phyloP scores from a whole-genome alignment of 1,140 invertebrate species.

The Acromyrmex charruanus region DNA sequence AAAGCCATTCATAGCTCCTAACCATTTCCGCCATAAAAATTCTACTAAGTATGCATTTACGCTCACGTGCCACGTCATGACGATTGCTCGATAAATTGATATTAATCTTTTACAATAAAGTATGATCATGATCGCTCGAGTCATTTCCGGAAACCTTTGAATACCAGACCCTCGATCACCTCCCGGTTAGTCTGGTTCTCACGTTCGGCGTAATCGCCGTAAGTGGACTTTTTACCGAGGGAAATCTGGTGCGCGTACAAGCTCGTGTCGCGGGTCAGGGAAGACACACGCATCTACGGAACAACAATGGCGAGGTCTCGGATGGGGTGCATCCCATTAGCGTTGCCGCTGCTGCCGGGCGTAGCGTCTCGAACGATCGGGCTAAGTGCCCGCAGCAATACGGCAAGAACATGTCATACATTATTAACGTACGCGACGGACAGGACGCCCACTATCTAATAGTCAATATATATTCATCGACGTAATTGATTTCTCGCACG shows the following conservation, averaged over 20 bases:
- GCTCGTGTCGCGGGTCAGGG: constrained; percentile 68
- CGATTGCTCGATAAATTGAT: neutral
- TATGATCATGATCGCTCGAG: neutral
- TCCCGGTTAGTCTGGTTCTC: constrained; percentile 35
- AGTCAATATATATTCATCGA: constrained; percentile 78
- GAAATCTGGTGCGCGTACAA: constrained; percentile 62
- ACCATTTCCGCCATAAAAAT: constrained; percentile 47
- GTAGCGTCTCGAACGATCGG: constrained; percentile 64
- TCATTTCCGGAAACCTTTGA: neutral
- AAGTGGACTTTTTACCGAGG: constrained; percentile 67
- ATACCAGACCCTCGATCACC: neutral
- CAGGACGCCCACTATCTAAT: constrained; percentile 76
- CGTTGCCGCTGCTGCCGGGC: constrained; percentile 43
- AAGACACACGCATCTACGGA: constrained; percentile 63
- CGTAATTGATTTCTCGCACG: constrained; percentile 77
- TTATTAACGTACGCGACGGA: constrained; percentile 72
- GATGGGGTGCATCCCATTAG: constrained; percentile 74
- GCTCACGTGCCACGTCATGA: neutral
- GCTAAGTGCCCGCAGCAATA: constrained; percentile 70
- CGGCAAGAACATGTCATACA: constrained; percentile 78
- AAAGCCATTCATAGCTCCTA: neutral
- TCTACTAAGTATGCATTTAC: neutral
- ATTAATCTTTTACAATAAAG: neutral
- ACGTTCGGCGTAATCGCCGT: constrained; percentile 68
- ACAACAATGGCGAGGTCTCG: constrained; percentile 71